Percentiles rank a stretch among this genome's conserved stretches.
These are phyloP conservation scores for Cetonia aurata DNA, from an alignment of 2,888 invertebrate genomes.

Conservation along the genomic window DNA sequence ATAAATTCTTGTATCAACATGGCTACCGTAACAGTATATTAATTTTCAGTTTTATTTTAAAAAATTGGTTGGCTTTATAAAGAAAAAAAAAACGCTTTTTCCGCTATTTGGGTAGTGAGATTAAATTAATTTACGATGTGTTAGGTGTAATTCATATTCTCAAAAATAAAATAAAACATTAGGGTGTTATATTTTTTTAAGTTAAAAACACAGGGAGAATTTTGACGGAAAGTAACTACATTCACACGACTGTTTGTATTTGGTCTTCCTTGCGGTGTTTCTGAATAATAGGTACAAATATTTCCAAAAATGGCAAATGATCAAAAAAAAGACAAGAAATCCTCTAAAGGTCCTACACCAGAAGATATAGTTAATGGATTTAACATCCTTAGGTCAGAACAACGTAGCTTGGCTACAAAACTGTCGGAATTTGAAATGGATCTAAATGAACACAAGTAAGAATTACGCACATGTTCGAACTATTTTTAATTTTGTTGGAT, in stretches of 20 bases:
- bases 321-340: constrained; percentile 64
- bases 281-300: not conserved
- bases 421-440: constrained; percentile 94
- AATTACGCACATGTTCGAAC: constrained; percentile 39
- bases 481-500: constrained; percentile 21
- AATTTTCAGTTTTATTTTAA: constrained; percentile 36
- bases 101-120: not conserved
- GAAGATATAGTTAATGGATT: constrained; percentile 91
- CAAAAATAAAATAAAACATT: not conserved
- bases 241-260: constrained; percentile 29
- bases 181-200: not conserved
- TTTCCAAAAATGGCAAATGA: constrained; percentile 63
- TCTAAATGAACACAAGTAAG: constrained; percentile 95
- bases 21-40: constrained; percentile 54
- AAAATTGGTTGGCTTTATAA: constrained; percentile 8
- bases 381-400: constrained; percentile 88
- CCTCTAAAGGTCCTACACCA: constrained; percentile 69
- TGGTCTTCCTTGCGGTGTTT: constrained; percentile 16
- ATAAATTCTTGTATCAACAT: constrained; percentile 57
- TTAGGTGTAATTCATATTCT: too few relatives aligned
- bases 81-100: not conserved
- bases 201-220: not conserved
- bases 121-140: too few relatives aligned
- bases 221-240: constrained; percentile 13
- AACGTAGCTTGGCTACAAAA: constrained; percentile 87